Percentiles rank a stretch among this genome's conserved stretches.
Conservation (phyloP, 1,140 invertebrate species). For the Dermatophagoides farinae region DNA sequence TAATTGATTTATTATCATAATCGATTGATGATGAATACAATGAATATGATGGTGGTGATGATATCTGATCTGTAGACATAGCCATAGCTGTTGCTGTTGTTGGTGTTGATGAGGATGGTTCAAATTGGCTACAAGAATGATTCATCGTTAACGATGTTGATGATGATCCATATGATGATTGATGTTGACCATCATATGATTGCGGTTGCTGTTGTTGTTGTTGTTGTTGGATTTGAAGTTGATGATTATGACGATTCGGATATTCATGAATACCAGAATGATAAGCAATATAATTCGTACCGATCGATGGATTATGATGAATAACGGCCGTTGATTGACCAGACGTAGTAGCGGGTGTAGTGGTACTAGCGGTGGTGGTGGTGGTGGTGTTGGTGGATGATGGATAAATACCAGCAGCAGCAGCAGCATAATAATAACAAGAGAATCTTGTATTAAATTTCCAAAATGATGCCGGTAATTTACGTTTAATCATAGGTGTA, state of each 20-base stretch:
- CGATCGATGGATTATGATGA: no score
- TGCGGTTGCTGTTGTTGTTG: no score
- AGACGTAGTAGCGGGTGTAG: no score
- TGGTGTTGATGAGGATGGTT: not conserved
- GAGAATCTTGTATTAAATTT: not conserved
- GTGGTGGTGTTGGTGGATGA: not conserved
- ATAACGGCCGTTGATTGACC: no score
- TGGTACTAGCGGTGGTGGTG: not conserved
- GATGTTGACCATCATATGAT: no score
- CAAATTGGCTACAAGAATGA: no score
- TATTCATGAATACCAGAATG: no score
- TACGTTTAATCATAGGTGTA: not conserved
- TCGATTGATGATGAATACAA: not conserved
- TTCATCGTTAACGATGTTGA: no score
- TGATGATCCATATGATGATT: no score
- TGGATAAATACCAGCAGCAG: not conserved
- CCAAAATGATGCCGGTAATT: constrained; percentile 3
- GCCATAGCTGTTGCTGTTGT: not conserved
- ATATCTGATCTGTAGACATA: not conserved
- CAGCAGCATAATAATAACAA: not conserved
- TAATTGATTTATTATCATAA: not conserved
- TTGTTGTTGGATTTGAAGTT: no score
- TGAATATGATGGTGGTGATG: not conserved
- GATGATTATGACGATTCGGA: no score
- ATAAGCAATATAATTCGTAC: no score